Evolutionary conservation across 2,113 vertebrate genomes (phyloP).

Genomic region (Suncus etruscus): DNA sequence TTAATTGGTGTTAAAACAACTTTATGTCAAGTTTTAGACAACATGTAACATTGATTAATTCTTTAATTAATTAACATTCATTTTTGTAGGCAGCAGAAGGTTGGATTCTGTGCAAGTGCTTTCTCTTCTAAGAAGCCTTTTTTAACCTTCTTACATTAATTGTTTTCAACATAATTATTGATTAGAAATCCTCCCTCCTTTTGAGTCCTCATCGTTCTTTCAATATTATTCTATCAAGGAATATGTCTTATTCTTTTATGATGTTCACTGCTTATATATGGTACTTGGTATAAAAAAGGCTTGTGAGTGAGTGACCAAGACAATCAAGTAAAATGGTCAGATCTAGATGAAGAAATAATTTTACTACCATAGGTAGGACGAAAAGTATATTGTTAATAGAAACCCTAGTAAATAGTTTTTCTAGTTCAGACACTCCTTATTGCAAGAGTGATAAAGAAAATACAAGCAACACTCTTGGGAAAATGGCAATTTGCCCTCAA

Average conservation of each 20-base stretch:
- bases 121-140: conserved; percentile 44
- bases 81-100: no score
- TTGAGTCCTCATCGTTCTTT: conserved; percentile 36
- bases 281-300: not conserved
- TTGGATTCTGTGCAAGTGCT: conserved; percentile 17
- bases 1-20: conserved; percentile 52
- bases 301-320: conserved; percentile 22
- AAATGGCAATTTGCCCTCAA: no score
- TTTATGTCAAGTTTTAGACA: conserved; percentile 58
- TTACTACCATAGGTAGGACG: not conserved
- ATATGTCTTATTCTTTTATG: conserved; percentile 34
- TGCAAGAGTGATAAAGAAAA: not conserved
- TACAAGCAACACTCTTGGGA: not conserved
- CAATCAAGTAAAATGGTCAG: not conserved
- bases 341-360: not conserved
- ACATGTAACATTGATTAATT: conserved; percentile 31
- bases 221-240: not conserved
- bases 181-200: conserved; percentile 10
- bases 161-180: conserved; percentile 48
- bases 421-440: conserved; percentile 10
- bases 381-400: not conserved
- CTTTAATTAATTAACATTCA: no score
- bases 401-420: not conserved
- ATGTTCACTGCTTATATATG: not conserved
- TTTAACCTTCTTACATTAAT: conserved; percentile 37